A percentile compares a stretch with the other conserved stretches of the same genome.
phyloP scores from a whole-genome alignment of 30 jellyfish, hydroid and myxozoan genomes.

The Hydractinia echinata region DNA sequence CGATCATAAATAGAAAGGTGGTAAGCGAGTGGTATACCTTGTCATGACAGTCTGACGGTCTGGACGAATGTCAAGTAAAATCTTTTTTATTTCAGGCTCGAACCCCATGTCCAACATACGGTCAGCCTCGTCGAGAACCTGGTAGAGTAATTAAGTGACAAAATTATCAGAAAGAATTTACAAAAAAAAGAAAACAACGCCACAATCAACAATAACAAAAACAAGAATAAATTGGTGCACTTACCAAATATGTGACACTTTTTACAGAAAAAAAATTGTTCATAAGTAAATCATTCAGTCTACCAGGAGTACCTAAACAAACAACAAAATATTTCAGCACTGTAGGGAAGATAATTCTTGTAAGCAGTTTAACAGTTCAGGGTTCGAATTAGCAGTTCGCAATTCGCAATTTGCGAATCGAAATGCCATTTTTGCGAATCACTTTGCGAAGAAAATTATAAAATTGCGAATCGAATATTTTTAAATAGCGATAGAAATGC shows the following conservation, averaged over 20 bases:
- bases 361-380: too few species aligned
- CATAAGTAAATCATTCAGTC: constrained; percentile 88
- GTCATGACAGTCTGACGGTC: constrained; percentile 97
- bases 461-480: too few species aligned
- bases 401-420: too few species aligned
- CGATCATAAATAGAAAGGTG: not conserved
- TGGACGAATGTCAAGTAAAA: constrained; percentile 82
- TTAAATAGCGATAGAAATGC: too few species aligned
- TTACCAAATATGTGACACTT: constrained; percentile 75
- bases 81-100: constrained; percentile 89
- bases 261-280: constrained; percentile 57
- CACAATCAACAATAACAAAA: not conserved
- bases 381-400: too few species aligned
- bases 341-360: too few species aligned
- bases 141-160: not conserved
- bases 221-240: not conserved
- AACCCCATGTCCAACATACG: constrained; percentile 97
- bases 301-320: constrained; percentile 88
- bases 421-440: too few species aligned
- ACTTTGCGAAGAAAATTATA: too few species aligned
- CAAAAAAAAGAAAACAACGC: not conserved
- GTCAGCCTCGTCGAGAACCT: constrained; percentile 96
- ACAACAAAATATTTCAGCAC: not conserved
- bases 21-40: constrained; percentile 34
- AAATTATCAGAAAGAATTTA: not conserved